These are phyloP conservation scores for Rattus norvegicus DNA, from an alignment of 2,113 vertebrate species.

Conservation along the genomic window GRCr8 NC_086023.1:169224001-169224500, in stretches of 20 bases:
- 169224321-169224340: neutral
- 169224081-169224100: too few relatives aligned
- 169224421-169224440: neutral
- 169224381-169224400: neutral
- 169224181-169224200: neutral
- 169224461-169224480: too few relatives aligned
- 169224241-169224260: rapidly evolving
- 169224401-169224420: rapidly evolving
- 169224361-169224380: neutral
- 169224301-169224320: neutral
- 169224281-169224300: neutral
- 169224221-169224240: rapidly evolving
- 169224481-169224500: too few relatives aligned
- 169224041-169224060: neutral
- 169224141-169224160: neutral
- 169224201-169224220: neutral
- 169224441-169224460: neutral
- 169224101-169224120: rapidly evolving
- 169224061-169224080: too few relatives aligned
- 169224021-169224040: neutral
- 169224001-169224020: neutral
- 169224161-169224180: neutral
- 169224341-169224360: neutral
- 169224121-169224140: neutral
- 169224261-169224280: neutral